phyloP scores from a whole-genome alignment of 2,888 invertebrate genomes.

The Eupelmus urozonus region DNA sequence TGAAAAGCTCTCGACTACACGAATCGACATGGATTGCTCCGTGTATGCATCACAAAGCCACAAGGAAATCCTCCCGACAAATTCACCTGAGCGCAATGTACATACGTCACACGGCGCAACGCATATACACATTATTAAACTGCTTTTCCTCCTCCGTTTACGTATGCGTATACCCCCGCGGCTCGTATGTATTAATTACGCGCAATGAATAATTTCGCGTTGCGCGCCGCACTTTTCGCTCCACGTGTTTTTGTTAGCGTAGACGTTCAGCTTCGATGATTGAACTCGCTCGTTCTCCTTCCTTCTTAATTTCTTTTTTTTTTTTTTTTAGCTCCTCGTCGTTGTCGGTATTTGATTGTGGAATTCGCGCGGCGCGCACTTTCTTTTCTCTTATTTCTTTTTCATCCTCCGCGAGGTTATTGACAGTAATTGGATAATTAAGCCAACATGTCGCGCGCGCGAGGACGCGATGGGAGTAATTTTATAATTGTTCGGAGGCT shows the following conservation, averaged over 20 bases:
- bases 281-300: conserved; percentile 33
- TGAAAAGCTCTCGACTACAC: background rate
- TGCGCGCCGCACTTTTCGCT: conserved; percentile 11
- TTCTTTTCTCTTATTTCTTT: background rate
- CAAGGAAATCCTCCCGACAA: conserved; percentile 28
- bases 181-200: conserved; percentile 54
- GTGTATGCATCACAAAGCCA: background rate
- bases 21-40: background rate
- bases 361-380: conserved; percentile 30
- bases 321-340: background rate
- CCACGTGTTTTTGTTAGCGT: conserved; percentile 32
- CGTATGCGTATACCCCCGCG: background rate
- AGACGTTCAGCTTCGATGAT: conserved; percentile 48
- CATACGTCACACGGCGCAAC: background rate
- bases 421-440: conserved; percentile 60
- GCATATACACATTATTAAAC: conserved; percentile 35
- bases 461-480: conserved; percentile 26
- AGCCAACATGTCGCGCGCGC: conserved; percentile 31
- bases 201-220: conserved; percentile 55
- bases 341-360: conserved; percentile 48
- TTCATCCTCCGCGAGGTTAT: conserved; percentile 33
- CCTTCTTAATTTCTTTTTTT: background rate
- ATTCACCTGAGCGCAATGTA: background rate
- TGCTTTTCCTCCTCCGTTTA: conserved; percentile 2
- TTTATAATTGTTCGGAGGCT: conserved; percentile 50